Conservation (phyloP, 2,888 invertebrate genomes). For the Atethmia centrago region DNA sequence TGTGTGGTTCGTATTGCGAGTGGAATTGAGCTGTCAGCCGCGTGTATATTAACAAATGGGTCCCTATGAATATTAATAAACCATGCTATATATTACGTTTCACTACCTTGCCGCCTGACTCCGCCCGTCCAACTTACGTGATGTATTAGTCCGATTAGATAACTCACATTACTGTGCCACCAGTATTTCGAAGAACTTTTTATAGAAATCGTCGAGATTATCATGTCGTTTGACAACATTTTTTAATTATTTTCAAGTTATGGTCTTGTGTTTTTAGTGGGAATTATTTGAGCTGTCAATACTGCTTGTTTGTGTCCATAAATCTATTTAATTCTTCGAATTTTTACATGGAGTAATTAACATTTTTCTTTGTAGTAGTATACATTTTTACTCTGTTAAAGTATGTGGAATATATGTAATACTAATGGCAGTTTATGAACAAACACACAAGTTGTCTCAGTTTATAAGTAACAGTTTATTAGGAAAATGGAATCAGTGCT, state of each 20-base stretch:
- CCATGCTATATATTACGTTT: constrained; percentile 76
- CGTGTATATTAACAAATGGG: constrained; percentile 87
- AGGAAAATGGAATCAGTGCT: constrained; percentile 73
- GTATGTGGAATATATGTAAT: constrained; percentile 37
- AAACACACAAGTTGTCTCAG: constrained; percentile 37
- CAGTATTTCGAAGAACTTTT: constrained; percentile 54
- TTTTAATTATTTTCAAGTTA: constrained; percentile 59
- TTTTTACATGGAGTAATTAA: constrained; percentile 59
- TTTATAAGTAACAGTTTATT: constrained; percentile 58
- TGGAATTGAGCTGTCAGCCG: constrained; percentile 88
- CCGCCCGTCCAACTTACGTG: constrained; percentile 60
- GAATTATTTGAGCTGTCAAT: constrained; percentile 59
- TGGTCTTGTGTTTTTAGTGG: constrained; percentile 44
- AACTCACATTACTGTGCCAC: constrained; percentile 53
- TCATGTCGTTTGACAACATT: constrained; percentile 65
- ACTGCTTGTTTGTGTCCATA: constrained; percentile 49
- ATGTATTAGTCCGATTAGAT: constrained; percentile 70
- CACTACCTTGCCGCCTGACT: constrained; percentile 69
- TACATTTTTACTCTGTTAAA: constrained; percentile 34
- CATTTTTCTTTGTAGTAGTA: constrained; percentile 46
- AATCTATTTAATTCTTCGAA: constrained; percentile 56
- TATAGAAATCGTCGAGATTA: constrained; percentile 57
- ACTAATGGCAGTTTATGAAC: constrained; percentile 44
- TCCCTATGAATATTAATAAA: constrained; percentile 88
- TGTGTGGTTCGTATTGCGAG: constrained; percentile 74